Evolutionary conservation across 2,888 invertebrate species (phyloP).

Genomic region (Phyllotreta striolata): DNA sequence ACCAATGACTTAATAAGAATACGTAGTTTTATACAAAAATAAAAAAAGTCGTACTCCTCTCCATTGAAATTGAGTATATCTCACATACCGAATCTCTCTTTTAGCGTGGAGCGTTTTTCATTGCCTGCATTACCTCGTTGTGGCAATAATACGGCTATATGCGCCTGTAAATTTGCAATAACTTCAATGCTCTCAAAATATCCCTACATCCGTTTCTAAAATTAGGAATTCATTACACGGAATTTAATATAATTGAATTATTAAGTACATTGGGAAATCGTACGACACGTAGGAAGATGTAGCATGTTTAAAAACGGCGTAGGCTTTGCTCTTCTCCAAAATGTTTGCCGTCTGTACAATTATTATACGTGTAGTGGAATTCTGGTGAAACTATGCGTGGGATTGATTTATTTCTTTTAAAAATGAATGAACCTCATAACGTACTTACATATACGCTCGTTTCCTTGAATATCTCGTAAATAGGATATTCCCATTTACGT

Average conservation of each 20-base stretch:
- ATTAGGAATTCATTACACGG: too few species aligned
- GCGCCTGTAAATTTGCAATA: too few species aligned
- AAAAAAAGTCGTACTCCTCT: too few species aligned
- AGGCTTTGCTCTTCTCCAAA: conserved; percentile 15
- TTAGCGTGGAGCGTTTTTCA: too few species aligned
- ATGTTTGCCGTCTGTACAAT: conserved; percentile 6
- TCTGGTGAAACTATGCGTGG: conserved; percentile 13
- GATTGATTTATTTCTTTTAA: conserved; percentile 18
- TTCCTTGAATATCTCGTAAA: conserved; percentile 20
- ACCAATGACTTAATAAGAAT: too few species aligned
- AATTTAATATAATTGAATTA: conserved; percentile 10
- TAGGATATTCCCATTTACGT: conserved; percentile 16
- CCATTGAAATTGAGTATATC: too few species aligned
- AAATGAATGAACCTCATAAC: conserved; percentile 9
- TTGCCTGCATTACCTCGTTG: too few species aligned
- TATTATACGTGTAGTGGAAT: conserved; percentile 11
- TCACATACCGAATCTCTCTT: too few species aligned
- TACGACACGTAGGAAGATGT: conserved; percentile 9
- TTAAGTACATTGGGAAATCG: conserved; percentile 6
- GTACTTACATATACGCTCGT: neutral
- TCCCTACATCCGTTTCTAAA: too few species aligned
- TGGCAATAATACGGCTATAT: too few species aligned
- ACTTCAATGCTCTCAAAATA: too few species aligned
- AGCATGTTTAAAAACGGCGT: conserved; percentile 5
- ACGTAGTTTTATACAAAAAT: too few species aligned